A percentile compares a stretch with the other conserved stretches of the same genome.
These are phyloP conservation scores for Pandemis corylana DNA, from an alignment of 2,888 invertebrate species.

Conservation along the genomic window DNA sequence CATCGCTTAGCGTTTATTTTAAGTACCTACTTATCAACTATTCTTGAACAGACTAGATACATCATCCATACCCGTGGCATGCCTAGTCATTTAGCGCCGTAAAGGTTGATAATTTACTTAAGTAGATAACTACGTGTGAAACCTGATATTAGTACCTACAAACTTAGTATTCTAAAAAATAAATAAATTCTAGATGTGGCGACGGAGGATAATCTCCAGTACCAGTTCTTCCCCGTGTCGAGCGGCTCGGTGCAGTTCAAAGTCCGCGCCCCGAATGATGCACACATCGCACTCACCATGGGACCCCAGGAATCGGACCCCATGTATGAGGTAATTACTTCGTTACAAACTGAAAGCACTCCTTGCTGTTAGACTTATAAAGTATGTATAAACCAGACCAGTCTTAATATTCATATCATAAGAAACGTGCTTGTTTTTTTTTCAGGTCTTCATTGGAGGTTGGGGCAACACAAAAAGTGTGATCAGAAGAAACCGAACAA, in stretches of 20 bases:
- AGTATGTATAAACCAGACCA: too few relatives aligned
- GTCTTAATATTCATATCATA: too few relatives aligned
- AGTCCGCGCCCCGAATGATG: conserved; percentile 92
- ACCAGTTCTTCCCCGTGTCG: conserved; percentile 90
- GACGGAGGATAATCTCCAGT: conserved; percentile 92
- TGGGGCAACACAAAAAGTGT: conserved; percentile 95
- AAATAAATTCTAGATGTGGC: conserved; percentile 87
- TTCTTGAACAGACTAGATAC: conserved; percentile 8
- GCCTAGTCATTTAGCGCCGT: background rate
- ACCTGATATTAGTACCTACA: background rate
- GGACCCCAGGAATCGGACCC: conserved; percentile 89
- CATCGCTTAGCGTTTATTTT: conserved; percentile 20
- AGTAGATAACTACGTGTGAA: too few relatives aligned
- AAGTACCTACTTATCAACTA: background rate
- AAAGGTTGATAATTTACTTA: background rate
- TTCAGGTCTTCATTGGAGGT: conserved; percentile 92
- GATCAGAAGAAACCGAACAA: conserved; percentile 90
- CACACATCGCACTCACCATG: conserved; percentile 92
- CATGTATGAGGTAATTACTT: conserved; percentile 89
- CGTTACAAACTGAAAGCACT: background rate
- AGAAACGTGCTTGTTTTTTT: conserved; percentile 16
- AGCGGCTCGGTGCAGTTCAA: conserved; percentile 90
- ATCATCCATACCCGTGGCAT: background rate
- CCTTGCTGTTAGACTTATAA: background rate
- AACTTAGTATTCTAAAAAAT: background rate